Evolutionary conservation across 2,797 vertebrate genomes (phyloP).

Genomic region (Falco cherrug): DNA sequence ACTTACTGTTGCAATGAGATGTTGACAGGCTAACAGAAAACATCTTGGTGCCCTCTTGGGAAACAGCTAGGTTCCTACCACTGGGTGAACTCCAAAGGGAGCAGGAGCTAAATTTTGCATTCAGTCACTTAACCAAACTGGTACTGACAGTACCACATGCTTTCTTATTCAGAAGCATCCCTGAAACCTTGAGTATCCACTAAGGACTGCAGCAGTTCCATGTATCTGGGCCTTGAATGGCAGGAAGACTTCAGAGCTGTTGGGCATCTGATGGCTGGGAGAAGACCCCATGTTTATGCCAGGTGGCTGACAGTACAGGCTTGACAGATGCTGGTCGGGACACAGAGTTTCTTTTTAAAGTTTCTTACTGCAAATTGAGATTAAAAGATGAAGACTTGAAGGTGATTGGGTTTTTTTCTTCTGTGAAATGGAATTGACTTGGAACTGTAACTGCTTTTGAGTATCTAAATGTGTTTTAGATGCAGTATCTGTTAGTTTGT

Average conservation of each 20-base stretch:
- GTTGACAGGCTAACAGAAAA: background rate
- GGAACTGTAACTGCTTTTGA: background rate
- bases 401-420: background rate
- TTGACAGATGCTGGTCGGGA: background rate
- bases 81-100: background rate
- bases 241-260: background rate
- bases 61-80: background rate
- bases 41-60: background rate
- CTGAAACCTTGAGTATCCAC: background rate
- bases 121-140: background rate
- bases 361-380: background rate
- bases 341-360: background rate
- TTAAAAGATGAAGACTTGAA: background rate
- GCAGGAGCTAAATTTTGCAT: background rate
- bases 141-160: background rate
- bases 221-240: background rate
- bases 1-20: background rate
- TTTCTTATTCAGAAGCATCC: background rate
- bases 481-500: background rate
- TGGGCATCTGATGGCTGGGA: background rate
- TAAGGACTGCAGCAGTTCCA: background rate
- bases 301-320: background rate
- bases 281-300: background rate
- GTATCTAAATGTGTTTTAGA: background rate
- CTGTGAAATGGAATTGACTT: background rate